A percentile compares a stretch with the other conserved stretches of the same genome.
Evolutionary conservation across 2,113 vertebrate species (phyloP).

Genomic region (Pandion haliaetus): DNA sequence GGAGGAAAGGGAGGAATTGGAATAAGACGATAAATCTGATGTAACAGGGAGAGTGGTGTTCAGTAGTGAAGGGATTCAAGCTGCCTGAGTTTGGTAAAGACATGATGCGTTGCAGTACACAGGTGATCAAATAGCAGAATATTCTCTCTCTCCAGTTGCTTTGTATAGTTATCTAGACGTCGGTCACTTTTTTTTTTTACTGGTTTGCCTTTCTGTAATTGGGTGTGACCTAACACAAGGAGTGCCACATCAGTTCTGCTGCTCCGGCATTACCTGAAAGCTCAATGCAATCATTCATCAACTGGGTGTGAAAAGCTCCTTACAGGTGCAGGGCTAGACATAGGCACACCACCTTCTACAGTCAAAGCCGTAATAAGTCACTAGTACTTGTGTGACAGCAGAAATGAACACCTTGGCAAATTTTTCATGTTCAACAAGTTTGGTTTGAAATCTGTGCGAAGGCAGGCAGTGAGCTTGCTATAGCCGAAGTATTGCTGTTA

Average conservation of each 20-base stretch:
- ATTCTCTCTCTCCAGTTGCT: not conserved
- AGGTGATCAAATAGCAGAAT: not conserved
- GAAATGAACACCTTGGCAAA: not conserved
- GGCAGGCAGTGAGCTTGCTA: not conserved
- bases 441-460: accelerated
- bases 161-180: not conserved
- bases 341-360: not conserved
- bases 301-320: not conserved
- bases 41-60: not conserved
- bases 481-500: not conserved
- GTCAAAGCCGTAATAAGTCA: not conserved
- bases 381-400: not conserved
- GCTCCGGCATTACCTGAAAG: not conserved
- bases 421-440: accelerated
- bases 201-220: not conserved
- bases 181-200: not conserved
- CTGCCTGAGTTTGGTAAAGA: not conserved
- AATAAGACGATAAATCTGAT: not conserved
- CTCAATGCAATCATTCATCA: not conserved
- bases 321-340: not conserved
- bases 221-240: not conserved
- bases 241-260: not conserved
- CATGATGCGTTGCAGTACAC: accelerated
- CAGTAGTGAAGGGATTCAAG: not conserved
- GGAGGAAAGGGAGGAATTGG: not conserved